These are phyloP conservation scores for Emmelina monodactyla DNA, from an alignment of 2,888 invertebrate genomes.

Conservation along the genomic window DNA sequence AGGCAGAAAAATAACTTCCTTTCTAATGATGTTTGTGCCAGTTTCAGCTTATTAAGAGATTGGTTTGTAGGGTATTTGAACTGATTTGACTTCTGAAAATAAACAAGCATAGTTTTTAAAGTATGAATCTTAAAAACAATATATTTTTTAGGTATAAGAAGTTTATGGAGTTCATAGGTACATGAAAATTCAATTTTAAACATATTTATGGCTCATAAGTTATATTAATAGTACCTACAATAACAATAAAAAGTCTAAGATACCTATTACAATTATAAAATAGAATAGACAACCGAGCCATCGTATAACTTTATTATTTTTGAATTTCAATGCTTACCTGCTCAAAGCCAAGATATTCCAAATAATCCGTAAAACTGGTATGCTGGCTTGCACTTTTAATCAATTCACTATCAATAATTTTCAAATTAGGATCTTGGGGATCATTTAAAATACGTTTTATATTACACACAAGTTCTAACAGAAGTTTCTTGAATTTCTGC, in stretches of 20 bases:
- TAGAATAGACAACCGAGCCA: too few relatives aligned
- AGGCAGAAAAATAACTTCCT: constrained; percentile 43
- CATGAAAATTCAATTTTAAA: too few relatives aligned
- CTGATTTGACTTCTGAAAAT: constrained; percentile 29
- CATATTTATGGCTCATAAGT: too few relatives aligned
- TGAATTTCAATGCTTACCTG: constrained; percentile 26
- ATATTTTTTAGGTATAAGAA: neutral
- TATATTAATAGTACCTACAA: too few relatives aligned
- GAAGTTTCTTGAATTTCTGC: constrained; percentile 34
- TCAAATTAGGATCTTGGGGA: constrained; percentile 37
- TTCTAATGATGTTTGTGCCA: constrained; percentile 41
- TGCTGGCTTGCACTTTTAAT: constrained; percentile 27
- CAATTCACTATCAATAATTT: constrained; percentile 31
- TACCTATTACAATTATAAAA: too few relatives aligned
- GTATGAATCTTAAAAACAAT: neutral
- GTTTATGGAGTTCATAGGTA: neutral
- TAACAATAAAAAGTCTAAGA: too few relatives aligned
- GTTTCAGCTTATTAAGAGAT: constrained; percentile 31
- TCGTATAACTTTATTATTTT: too few relatives aligned
- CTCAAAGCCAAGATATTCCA: constrained; percentile 47
- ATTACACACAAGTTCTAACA: constrained; percentile 34
- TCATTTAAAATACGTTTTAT: constrained; percentile 42
- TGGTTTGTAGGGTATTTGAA: constrained; percentile 34
- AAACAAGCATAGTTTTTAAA: neutral
- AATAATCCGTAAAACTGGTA: constrained; percentile 36